phyloP scores from a whole-genome alignment of 1,140 invertebrate species.

The Stegodyphus dumicola region DNA sequence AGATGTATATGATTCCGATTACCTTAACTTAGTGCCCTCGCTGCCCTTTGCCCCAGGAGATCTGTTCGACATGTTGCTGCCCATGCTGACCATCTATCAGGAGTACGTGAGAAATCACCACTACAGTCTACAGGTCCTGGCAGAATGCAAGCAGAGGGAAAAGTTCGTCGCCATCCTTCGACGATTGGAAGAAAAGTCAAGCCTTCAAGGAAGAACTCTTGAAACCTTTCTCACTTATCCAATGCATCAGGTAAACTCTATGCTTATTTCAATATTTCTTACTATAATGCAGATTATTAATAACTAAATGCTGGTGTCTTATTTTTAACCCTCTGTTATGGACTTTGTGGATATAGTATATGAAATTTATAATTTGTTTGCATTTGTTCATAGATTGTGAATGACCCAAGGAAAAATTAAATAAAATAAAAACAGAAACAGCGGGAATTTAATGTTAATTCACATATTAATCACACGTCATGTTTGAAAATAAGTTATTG shows the following conservation, averaged over 20 bases:
- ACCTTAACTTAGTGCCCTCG: slow-evolving; percentile 56
- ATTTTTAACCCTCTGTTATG: too few relatives aligned
- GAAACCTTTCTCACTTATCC: slow-evolving; percentile 94
- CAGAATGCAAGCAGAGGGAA: slow-evolving; percentile 89
- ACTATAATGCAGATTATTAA: too few relatives aligned
- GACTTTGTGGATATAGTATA: too few relatives aligned
- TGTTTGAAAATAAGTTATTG: too few relatives aligned
- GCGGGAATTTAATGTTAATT: too few relatives aligned
- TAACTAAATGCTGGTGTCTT: too few relatives aligned
- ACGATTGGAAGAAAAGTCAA: slow-evolving; percentile 85
- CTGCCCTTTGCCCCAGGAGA: slow-evolving; percentile 76
- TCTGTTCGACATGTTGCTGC: slow-evolving; percentile 92
- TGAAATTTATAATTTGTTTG: too few relatives aligned
- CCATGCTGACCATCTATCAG: slow-evolving; percentile 94
- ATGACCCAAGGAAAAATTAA: too few relatives aligned
- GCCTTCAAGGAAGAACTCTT: slow-evolving; percentile 84
- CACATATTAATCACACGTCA: too few relatives aligned
- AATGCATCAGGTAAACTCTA: slow-evolving; percentile 86
- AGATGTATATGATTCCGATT: slow-evolving; percentile 18
- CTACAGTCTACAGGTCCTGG: slow-evolving; percentile 91
- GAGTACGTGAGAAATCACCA: slow-evolving; percentile 95
- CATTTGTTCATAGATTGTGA: too few relatives aligned
- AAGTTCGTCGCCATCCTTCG: slow-evolving; percentile 85
- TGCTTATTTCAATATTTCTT: background rate
- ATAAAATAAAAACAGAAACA: too few relatives aligned